Percentiles rank a stretch among this genome's conserved stretches.
phyloP scores from a whole-genome alignment of 1,140 invertebrate species.

The Pollicipes pollicipes region DNA sequence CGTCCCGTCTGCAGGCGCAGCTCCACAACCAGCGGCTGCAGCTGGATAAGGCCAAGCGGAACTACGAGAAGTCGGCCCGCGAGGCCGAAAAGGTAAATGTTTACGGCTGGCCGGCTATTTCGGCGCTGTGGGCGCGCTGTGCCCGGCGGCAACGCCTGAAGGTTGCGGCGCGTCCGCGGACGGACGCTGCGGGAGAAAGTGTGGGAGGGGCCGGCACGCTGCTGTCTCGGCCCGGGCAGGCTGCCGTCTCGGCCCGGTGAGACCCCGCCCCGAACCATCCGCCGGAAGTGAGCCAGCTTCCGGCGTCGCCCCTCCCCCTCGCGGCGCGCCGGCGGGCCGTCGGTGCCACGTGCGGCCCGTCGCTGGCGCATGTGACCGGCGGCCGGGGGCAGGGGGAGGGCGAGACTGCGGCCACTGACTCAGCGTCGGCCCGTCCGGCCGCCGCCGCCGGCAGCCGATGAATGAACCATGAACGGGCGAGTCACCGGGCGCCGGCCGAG shows the following conservation, averaged over 20 bases:
- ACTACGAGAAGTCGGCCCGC: constrained; percentile 72
- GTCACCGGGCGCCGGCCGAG: too few relatives aligned
- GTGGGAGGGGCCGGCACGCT: neutral
- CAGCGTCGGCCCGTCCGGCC: neutral
- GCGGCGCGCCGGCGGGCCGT: too few relatives aligned
- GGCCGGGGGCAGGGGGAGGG: too few relatives aligned
- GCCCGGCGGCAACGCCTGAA: neutral
- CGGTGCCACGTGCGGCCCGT: neutral
- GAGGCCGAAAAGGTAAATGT: constrained; percentile 30
- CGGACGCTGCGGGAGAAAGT: neutral
- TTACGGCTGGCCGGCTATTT: neutral
- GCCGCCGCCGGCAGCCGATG: too few relatives aligned
- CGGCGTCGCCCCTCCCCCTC: too few relatives aligned
- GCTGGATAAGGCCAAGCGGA: constrained; percentile 71
- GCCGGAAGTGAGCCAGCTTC: neutral
- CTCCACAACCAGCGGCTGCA: constrained; percentile 51
- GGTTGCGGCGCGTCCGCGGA: too few relatives aligned
- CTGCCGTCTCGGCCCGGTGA: too few relatives aligned
- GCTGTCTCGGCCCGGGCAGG: too few relatives aligned
- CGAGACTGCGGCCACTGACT: too few relatives aligned
- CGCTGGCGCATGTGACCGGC: neutral
- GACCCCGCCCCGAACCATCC: too few relatives aligned
- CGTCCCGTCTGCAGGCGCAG: constrained; percentile 57
- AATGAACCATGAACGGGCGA: neutral
- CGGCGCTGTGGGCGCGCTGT: neutral